A percentile compares a stretch with the other conserved stretches of the same genome.
These are phyloP conservation scores for Discoglossus pictus DNA, from an alignment of 2,797 vertebrate species.

Conservation along the genomic window DNA sequence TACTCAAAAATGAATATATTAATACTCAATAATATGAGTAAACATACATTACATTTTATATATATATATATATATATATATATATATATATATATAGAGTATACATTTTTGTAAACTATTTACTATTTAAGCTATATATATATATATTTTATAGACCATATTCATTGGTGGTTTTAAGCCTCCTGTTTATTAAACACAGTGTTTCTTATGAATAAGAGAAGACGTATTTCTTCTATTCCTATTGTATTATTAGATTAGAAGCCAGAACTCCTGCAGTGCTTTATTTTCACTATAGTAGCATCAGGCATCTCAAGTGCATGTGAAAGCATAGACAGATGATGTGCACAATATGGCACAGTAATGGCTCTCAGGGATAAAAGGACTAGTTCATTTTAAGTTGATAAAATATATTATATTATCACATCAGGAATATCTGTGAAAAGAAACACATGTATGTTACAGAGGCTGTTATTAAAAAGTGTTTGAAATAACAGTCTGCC, in stretches of 20 bases:
- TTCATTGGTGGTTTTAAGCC: too few relatives aligned
- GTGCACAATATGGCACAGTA: constrained; percentile 5
- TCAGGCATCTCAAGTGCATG: constrained; percentile 34
- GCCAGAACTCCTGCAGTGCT: constrained; percentile 11
- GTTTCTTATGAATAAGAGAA: background rate
- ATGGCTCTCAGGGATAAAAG: constrained; percentile 21
- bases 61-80: too few relatives aligned
- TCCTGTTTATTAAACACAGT: too few relatives aligned
- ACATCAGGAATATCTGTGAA: constrained; percentile 17
- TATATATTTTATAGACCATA: too few relatives aligned
- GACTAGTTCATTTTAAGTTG: constrained; percentile 22
- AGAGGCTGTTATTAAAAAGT: background rate
- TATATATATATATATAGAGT: too few relatives aligned
- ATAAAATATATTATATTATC: constrained; percentile 41
- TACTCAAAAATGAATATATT: too few relatives aligned
- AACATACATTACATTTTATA: too few relatives aligned
- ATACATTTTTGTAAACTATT: too few relatives aligned
- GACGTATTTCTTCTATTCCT: constrained; percentile 10
- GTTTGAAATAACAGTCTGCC: background rate
- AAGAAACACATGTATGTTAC: constrained; percentile 13
- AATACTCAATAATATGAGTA: too few relatives aligned
- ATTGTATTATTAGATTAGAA: constrained; percentile 25
- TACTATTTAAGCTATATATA: too few relatives aligned
- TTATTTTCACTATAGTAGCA: constrained; percentile 25
- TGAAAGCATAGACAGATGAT: constrained; percentile 13